These are phyloP conservation scores for Pseudorasbora parva DNA, from an alignment of 2,113 vertebrate genomes.

Conservation along the genomic window DNA sequence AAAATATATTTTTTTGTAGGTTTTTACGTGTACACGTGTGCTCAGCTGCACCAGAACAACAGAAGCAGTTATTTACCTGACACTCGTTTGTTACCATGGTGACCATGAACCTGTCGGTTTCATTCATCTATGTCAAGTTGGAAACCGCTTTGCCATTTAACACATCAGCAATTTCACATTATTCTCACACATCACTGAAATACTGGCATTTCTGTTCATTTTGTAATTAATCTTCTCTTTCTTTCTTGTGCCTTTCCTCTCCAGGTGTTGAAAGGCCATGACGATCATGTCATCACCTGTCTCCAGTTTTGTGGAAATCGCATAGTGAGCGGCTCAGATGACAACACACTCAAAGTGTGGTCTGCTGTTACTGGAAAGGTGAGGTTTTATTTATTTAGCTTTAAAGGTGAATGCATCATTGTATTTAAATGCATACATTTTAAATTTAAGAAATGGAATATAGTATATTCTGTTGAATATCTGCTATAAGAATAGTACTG, in stretches of 20 bases:
- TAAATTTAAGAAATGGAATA: neutral
- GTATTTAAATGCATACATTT: neutral
- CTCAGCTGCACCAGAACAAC: neutral
- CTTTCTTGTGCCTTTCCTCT: neutral
- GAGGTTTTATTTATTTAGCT: constrained; percentile 42
- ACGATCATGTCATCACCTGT: constrained; percentile 98
- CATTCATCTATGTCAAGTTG: neutral
- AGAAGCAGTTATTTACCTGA: neutral
- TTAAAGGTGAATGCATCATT: neutral
- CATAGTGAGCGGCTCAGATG: constrained; percentile 97
- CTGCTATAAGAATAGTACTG: neutral
- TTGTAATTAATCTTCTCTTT: neutral
- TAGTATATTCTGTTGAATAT: neutral
- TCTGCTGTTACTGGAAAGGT: constrained; percentile 98
- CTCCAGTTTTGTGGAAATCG: constrained; percentile 98
- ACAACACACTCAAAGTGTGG: constrained; percentile 99
- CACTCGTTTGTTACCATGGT: constrained; percentile 9
- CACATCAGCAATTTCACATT: constrained; percentile 43
- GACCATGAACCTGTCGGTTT: neutral
- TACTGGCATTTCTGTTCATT: neutral
- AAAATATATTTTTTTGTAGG: no score
- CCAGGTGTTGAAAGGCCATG: constrained; percentile 98
- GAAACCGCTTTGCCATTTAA: constrained; percentile 49
- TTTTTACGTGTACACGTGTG: neutral
- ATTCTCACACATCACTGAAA: constrained; percentile 18